A percentile compares a stretch with the other conserved stretches of the same genome.
phyloP scores from a whole-genome alignment of 2,113 vertebrate genomes.

The Oceanites oceanicus region DNA sequence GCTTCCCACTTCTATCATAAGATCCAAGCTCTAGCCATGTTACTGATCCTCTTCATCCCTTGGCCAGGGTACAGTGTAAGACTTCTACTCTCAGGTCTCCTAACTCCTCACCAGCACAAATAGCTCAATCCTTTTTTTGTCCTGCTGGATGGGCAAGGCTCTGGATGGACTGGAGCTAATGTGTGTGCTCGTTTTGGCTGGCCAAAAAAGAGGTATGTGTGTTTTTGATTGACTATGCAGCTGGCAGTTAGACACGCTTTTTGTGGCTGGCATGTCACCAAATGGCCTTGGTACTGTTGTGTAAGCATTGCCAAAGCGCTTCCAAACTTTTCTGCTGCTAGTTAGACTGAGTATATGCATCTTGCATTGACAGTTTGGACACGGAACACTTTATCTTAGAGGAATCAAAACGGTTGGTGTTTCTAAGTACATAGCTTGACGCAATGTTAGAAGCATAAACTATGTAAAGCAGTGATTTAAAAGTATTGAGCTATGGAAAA shows the following conservation, averaged over 20 bases:
- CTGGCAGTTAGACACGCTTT: background rate
- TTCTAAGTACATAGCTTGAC: background rate
- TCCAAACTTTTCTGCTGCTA: background rate
- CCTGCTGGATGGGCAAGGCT: slow-evolving; percentile 19
- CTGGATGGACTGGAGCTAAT: slow-evolving; percentile 20
- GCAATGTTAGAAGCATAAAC: background rate
- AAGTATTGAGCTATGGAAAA: background rate
- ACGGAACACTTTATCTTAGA: background rate
- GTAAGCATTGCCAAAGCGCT: background rate
- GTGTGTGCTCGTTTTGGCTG: slow-evolving; percentile 12
- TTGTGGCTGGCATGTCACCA: background rate
- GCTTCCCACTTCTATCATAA: background rate
- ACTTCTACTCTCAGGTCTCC: background rate
- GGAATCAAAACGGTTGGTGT: background rate
- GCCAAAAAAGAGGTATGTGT: slow-evolving; percentile 17
- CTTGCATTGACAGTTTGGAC: background rate
- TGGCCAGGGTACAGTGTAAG: slow-evolving; percentile 14
- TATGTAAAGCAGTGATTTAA: background rate
- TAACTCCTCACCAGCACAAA: background rate
- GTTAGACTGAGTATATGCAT: background rate
- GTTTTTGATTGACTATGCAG: background rate
- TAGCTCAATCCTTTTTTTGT: background rate
- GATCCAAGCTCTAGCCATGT: background rate
- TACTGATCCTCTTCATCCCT: slow-evolving; percentile 8
- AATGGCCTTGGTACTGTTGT: background rate